phyloP scores from a whole-genome alignment of 2,797 vertebrate species.

The Uromys caudimaculatus region DNA sequence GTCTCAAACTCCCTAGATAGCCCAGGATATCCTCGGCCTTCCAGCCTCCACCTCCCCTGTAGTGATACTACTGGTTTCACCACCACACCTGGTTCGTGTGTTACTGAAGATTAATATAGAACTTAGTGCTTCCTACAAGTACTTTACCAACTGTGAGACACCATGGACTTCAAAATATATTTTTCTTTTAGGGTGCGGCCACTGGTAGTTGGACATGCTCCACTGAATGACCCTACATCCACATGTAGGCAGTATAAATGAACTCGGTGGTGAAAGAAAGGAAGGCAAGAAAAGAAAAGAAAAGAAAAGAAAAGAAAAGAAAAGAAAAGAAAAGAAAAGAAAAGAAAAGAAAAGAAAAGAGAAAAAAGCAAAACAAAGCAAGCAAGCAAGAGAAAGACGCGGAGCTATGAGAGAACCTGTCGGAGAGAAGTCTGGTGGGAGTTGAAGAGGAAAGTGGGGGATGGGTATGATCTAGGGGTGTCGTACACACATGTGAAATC shows the following conservation, averaged over 20 bases:
- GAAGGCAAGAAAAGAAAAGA: not conserved
- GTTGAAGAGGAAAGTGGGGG: not conserved
- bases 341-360: too few relatives aligned
- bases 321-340: too few relatives aligned
- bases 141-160: not conserved
- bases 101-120: not conserved
- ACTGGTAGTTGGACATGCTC: not conserved
- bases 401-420: not conserved
- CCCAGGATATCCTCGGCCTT: not conserved
- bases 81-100: not conserved
- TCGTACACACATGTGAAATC: not conserved
- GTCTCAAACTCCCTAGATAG: not conserved
- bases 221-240: not conserved
- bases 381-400: not conserved
- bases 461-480: not conserved
- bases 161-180: not conserved
- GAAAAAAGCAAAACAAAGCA: not conserved
- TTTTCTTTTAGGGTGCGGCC: not conserved
- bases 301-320: too few relatives aligned
- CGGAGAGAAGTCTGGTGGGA: not conserved
- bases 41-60: rapidly evolving
- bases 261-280: not conserved
- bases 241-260: not conserved
- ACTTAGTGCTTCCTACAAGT: not conserved
- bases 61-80: too few relatives aligned